phyloP scores from a whole-genome alignment of 2,797 vertebrate genomes.

The Pseudomugil tenellus region DNA sequence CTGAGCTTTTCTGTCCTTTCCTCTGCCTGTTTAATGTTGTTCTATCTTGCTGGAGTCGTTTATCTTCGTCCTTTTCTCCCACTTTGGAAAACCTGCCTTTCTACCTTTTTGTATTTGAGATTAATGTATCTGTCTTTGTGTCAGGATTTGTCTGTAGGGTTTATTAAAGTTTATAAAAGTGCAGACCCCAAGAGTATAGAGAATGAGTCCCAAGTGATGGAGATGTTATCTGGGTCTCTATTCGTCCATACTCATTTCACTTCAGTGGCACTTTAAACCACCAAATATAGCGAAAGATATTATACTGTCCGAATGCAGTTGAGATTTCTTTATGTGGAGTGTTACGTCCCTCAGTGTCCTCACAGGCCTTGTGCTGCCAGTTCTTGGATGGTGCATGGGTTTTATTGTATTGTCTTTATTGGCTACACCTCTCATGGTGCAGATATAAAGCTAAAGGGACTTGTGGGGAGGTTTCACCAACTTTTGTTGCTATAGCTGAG shows the following conservation, averaged over 20 bases:
- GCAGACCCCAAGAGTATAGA: constrained; percentile 8
- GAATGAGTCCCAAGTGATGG: not conserved
- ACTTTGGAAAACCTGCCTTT: constrained; percentile 33
- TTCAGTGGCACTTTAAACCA: constrained; percentile 15
- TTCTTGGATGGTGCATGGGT: not conserved
- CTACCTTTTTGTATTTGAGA: constrained; percentile 37
- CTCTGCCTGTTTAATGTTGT: constrained; percentile 54
- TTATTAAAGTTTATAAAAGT: constrained; percentile 21
- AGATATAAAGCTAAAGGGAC: not conserved
- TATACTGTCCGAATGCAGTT: not conserved
- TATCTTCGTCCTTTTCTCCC: constrained; percentile 41
- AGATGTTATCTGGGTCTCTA: constrained; percentile 17
- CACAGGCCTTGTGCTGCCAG: not conserved
- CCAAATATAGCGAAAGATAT: constrained; percentile 5
- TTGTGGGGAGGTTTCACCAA: too few species aligned
- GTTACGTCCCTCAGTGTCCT: not conserved
- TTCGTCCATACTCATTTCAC: constrained; percentile 13
- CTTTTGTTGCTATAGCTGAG: not conserved
- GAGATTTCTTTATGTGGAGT: not conserved
- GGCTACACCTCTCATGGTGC: not conserved
- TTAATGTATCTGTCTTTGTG: constrained; percentile 36
- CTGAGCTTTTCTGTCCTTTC: constrained; percentile 41
- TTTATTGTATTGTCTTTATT: not conserved
- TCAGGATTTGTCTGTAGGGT: constrained; percentile 33
- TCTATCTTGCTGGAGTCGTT: constrained; percentile 39